Base-by-base conservation (phyloP, 2,888 invertebrate species). In the Yponomeuta evonymella region DNA sequence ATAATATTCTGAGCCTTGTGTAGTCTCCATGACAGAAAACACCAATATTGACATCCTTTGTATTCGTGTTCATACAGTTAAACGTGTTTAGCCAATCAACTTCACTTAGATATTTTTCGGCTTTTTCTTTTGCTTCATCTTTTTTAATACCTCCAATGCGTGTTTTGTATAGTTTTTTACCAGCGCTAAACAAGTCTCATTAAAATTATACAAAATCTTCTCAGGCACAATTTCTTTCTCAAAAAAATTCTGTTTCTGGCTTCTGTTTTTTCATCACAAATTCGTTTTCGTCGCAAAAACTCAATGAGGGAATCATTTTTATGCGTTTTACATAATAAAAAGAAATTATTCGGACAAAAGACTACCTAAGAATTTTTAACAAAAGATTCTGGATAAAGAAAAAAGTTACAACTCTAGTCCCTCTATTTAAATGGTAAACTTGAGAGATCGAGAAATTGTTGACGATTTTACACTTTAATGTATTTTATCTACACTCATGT, bases 201-300 rank as follows among this genome's bases (percentile, higher is more conserved):
- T 71, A 36, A 75, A 48, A n/a, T 67, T 70, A 48, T 36, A 67
- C 12, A 65, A 68, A 1, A n/a, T 51, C 67, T 70, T 73, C 29
- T 71, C 51, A 23, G 70, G 6, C 67, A 72, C 71, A 11, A 76
- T 62, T 4, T 70, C 78, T 0, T 71, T 75, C 12, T 83, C 75
- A 71, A 78, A 87, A 75, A 80, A 88, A 43, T 79, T 77, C 0
- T n/a, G n/a, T n/a, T 48, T 79, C 77, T 0, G 83, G 83, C 51
- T 73, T 74, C 70, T 73, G 77, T 1, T 75, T 73, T 76, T 86
- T 73, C 15, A 87, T 12, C 0, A 79, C 80, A 70, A 84, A 85
- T 0, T n/a, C n/a, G n/a, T n/a, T n/a, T n/a, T n/a, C n/a, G n/a
- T 85, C 81, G 9, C 83, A 82, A 74, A 83, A 85, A 36, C 81